A percentile compares a stretch with the other conserved stretches of the same genome.
phyloP scores from a whole-genome alignment of 2,888 invertebrate species.

The Dione vanillae region DNA sequence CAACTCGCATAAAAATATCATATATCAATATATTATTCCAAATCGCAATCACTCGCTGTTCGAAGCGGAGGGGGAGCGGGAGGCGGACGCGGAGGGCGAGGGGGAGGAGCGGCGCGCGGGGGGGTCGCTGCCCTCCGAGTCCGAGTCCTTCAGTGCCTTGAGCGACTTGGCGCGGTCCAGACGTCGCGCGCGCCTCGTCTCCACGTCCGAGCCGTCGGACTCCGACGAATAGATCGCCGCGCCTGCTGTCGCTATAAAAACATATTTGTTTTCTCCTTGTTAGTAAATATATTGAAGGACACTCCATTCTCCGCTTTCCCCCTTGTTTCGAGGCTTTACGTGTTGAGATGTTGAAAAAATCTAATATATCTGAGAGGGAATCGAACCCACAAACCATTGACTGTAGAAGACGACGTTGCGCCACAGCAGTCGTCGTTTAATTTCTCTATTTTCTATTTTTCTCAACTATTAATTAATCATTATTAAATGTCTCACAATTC shows the following conservation, averaged over 20 bases:
- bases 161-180: conserved; percentile 90
- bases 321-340: too few relatives aligned
- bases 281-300: too few relatives aligned
- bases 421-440: too few relatives aligned
- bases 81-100: conserved; percentile 49
- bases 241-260: conserved; percentile 69
- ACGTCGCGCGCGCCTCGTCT: conserved; percentile 88
- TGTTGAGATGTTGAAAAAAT: too few relatives aligned
- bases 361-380: too few relatives aligned
- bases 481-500: too few relatives aligned
- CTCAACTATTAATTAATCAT: too few relatives aligned
- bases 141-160: conserved; percentile 91
- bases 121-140: conserved; percentile 82
- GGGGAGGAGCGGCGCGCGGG: conserved; percentile 55
- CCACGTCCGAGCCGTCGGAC: conserved; percentile 93
- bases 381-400: too few relatives aligned
- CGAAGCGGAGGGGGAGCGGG: conserved; percentile 49
- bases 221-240: conserved; percentile 95
- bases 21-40: conserved; percentile 29
- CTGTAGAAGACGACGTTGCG: too few relatives aligned
- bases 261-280: too few relatives aligned
- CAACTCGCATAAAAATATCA: not conserved
- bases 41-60: conserved; percentile 28
- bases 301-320: too few relatives aligned
- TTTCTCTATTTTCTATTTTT: too few relatives aligned